Percentiles rank a stretch among this genome's conserved stretches.
Conservation (phyloP, 2,113 vertebrate species). For the Eretmochelys imbricata region DNA sequence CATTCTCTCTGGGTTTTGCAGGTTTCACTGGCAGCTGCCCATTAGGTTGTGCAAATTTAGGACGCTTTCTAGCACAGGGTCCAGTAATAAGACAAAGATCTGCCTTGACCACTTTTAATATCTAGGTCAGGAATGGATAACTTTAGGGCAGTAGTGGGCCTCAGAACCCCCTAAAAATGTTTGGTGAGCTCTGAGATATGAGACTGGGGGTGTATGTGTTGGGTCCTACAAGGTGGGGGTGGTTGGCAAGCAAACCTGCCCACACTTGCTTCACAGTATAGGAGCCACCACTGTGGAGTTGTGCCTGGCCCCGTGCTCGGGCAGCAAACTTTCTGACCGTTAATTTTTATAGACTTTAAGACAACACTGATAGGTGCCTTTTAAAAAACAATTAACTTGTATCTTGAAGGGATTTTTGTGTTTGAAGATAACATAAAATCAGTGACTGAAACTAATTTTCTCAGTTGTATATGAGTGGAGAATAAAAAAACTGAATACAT, state of each 20-base stretch:
- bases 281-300: background rate
- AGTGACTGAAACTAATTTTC: background rate
- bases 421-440: background rate
- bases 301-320: background rate
- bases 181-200: background rate
- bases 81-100: rapidly evolving
- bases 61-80: background rate
- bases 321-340: background rate
- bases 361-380: background rate
- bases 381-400: background rate
- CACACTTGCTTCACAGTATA: background rate
- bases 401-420: background rate
- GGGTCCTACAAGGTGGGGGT: background rate
- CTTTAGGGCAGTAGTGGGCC: background rate
- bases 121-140: background rate
- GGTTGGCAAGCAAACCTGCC: background rate
- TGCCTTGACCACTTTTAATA: background rate
- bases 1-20: background rate
- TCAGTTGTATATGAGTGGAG: background rate
- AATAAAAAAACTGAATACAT: background rate
- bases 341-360: background rate
- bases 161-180: background rate
- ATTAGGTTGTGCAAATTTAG: background rate
- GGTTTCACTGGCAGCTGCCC: background rate
- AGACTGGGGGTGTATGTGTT: background rate